Conservation (phyloP, 2,113 vertebrate species). For the Boleophthalmus pectinirostris region DNA sequence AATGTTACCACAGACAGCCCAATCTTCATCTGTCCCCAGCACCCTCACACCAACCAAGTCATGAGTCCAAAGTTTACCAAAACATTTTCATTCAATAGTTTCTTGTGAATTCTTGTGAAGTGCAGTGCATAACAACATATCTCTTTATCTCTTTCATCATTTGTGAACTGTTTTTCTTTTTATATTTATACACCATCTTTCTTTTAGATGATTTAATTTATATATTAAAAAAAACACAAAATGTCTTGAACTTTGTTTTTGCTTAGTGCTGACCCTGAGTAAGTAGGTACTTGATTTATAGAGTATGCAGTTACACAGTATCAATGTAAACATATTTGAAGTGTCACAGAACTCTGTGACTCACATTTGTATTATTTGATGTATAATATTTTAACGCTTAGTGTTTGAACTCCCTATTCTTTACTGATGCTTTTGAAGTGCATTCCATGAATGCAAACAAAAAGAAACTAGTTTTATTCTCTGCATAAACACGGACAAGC, state of each 20-base stretch:
- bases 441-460: constrained; percentile 43
- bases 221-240: constrained; percentile 22
- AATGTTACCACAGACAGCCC: constrained; percentile 71
- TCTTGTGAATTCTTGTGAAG: constrained; percentile 11
- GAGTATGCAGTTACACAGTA: constrained; percentile 18
- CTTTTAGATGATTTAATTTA: not conserved
- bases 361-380: constrained; percentile 31
- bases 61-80: constrained; percentile 57
- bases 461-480: constrained; percentile 43
- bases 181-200: constrained; percentile 7
- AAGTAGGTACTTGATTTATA: constrained; percentile 43
- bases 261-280: constrained; percentile 36
- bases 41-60: constrained; percentile 59
- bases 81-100: constrained; percentile 33
- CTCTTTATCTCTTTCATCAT: constrained; percentile 32
- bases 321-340: constrained; percentile 47
- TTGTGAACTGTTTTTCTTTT: constrained; percentile 14
- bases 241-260: constrained; percentile 28
- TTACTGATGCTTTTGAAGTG: constrained; percentile 48
- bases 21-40: constrained; percentile 78
- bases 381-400: constrained; percentile 27
- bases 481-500: constrained; percentile 45
- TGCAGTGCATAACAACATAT: constrained; percentile 14
- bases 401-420: constrained; percentile 45
- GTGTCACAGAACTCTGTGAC: constrained; percentile 36